Conservation (phyloP, 2,888 invertebrate genomes). For the Trissonchulus latispiculum region DNA sequence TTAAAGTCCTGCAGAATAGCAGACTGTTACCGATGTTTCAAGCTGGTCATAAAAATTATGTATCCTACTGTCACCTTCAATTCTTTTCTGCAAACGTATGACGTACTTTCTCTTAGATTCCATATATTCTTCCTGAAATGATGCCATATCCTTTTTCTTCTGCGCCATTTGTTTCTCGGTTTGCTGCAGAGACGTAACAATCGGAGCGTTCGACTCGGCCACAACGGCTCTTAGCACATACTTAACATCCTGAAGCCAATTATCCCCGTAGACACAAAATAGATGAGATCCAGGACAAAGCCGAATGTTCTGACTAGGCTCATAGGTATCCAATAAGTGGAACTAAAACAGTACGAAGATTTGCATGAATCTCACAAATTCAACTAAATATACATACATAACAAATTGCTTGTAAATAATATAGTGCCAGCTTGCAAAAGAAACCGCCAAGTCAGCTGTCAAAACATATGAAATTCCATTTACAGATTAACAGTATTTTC, state of each 20-base stretch:
- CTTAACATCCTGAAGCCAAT: conserved; percentile 40
- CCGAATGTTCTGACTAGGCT: conserved; percentile 16
- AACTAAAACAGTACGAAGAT: conserved; percentile 18
- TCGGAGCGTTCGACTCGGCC: conserved; percentile 9
- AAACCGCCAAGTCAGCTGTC: too few species aligned
- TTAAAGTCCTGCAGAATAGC: too few species aligned
- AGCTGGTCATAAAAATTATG: too few species aligned
- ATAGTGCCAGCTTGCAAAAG: too few species aligned
- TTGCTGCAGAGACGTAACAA: conserved; percentile 18
- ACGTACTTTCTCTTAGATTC: conserved; percentile 36
- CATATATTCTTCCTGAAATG: conserved; percentile 39
- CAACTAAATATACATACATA: too few species aligned
- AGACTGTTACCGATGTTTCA: too few species aligned
- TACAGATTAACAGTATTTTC: too few species aligned
- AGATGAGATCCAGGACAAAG: conserved; percentile 32
- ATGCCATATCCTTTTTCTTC: conserved; percentile 38
- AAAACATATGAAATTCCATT: too few species aligned
- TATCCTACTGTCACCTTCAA: too few species aligned
- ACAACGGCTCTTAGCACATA: conserved; percentile 19
- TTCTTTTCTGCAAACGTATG: too few species aligned
- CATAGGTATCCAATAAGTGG: conserved; percentile 32
- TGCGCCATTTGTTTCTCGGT: conserved; percentile 30
- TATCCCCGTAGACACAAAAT: conserved; percentile 43
- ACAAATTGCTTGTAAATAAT: too few species aligned
- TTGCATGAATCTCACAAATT: too few species aligned